Conservation (phyloP, 2,113 vertebrate species). For the Urocitellus parryii region DNA sequence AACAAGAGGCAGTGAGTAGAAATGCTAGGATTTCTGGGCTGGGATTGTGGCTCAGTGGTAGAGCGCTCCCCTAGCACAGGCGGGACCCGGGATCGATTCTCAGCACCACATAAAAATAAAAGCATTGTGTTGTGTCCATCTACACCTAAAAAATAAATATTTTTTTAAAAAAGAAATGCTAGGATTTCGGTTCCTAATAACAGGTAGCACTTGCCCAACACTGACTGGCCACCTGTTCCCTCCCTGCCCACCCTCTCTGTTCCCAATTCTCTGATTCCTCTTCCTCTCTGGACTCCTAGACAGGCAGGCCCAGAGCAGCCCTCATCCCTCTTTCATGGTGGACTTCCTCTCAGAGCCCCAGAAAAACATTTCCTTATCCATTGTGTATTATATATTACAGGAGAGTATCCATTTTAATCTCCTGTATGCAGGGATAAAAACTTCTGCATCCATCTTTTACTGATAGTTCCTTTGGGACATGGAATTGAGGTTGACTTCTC, state of each 20-base stretch:
- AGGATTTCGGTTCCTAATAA: neutral
- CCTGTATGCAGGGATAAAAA: neutral
- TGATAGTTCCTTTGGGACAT: neutral
- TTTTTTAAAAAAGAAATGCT: neutral
- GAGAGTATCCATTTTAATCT: neutral
- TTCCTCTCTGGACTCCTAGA: too few relatives aligned
- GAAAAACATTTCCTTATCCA: neutral
- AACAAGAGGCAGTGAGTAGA: neutral
- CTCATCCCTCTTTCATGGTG: too few relatives aligned
- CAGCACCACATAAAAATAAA: too few relatives aligned
- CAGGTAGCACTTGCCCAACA: neutral
- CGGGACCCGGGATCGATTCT: too few relatives aligned
- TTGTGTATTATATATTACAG: too few relatives aligned
- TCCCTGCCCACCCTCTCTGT: accelerated
- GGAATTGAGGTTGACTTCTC: neutral
- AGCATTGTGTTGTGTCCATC: too few relatives aligned
- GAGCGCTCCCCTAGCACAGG: too few relatives aligned
- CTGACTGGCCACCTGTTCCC: neutral
- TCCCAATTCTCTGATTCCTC: too few relatives aligned
- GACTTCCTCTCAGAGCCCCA: neutral
- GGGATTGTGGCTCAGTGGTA: too few relatives aligned
- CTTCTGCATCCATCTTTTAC: neutral
- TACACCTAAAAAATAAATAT: too few relatives aligned
- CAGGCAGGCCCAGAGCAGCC: neutral
- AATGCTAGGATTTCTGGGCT: neutral